phyloP scores from a whole-genome alignment of 2,113 vertebrate genomes.

The Centropristis striata region DNA sequence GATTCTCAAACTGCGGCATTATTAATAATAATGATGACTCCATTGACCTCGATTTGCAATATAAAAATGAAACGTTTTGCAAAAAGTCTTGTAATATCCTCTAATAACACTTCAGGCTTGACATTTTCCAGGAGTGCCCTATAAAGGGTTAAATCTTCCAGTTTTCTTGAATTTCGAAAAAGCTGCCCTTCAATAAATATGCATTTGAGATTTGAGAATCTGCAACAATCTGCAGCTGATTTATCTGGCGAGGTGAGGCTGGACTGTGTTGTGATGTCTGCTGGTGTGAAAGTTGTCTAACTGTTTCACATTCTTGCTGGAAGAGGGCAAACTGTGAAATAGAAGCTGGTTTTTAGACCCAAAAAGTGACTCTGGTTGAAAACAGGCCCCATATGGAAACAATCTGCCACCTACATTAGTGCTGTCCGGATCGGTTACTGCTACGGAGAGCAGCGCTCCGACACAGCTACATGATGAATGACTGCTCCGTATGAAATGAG shows the following conservation, averaged over 20 bases:
- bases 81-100: too few relatives aligned
- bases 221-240: conserved; percentile 39
- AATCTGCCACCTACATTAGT: conserved; percentile 74
- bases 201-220: too few relatives aligned
- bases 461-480: conserved; percentile 76
- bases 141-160: too few relatives aligned
- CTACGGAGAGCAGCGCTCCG: conserved; percentile 66
- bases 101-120: too few relatives aligned
- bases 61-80: too few relatives aligned
- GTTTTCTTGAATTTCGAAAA: too few relatives aligned
- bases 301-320: conserved; percentile 39
- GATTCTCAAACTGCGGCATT: too few relatives aligned
- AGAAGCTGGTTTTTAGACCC: conserved; percentile 54
- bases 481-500: conserved; percentile 69
- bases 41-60: too few relatives aligned
- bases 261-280: conserved; percentile 60
- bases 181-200: too few relatives aligned
- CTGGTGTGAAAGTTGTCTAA: conserved; percentile 57
- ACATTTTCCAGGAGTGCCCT: too few relatives aligned
- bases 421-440: conserved; percentile 77
- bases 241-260: conserved; percentile 60
- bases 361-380: conserved; percentile 47
- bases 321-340: conserved; percentile 53
- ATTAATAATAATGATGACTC: too few relatives aligned
- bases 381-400: conserved; percentile 82